Evolutionary conservation across 2,113 vertebrate species (phyloP), one percentile per base, ranked within the genome.

Genomic region (Xiphophorus couchianus): DNA sequence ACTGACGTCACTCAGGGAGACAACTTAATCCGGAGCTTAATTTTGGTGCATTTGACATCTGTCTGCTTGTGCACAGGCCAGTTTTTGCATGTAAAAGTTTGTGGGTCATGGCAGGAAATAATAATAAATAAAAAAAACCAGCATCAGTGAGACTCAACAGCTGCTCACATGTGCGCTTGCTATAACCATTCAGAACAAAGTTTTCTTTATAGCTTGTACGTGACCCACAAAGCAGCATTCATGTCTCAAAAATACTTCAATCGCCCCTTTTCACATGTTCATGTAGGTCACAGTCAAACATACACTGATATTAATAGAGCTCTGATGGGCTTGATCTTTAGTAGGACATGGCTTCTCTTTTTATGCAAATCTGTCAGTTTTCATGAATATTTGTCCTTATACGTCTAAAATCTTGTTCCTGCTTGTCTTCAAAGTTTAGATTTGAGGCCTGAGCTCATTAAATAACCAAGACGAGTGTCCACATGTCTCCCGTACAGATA

Each of bases 271-370:
- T n/a, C 25, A 70, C 51, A 60, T 35, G 69, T 19, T 63, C 48
- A 82, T 76, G 30, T 86, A 62, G 82, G 76, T 30, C 78, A 79
- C 51, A 22, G 33, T 39, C 61, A 58, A 66, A 10, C 78, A 39
- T 17, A 64, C 58, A 29, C 25, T 17, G 69, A 11, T 88, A 90
- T 90, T 85, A 88, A 92, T 89, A 91, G 82, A 85, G 66, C 51
- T 73, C 33, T 71, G 66, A 71, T 62, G 71, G 75, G 66, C 58
- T 76, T 48, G 48, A 64, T 64, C 66, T 78, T 88, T 70, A 68
- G 68, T 78, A 78, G 72, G 69, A 66, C 74, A 71, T 27, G 42
- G 28, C 66, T 69, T 37, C 84, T 68, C 14, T 62, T 66, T 48
- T 6, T 19, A 48, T 19, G 17, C 44, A 19, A 48, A 48, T 68